Base-by-base conservation (phyloP, 2,113 vertebrate genomes). In the Oncorhynchus tshawytscha region DNA sequence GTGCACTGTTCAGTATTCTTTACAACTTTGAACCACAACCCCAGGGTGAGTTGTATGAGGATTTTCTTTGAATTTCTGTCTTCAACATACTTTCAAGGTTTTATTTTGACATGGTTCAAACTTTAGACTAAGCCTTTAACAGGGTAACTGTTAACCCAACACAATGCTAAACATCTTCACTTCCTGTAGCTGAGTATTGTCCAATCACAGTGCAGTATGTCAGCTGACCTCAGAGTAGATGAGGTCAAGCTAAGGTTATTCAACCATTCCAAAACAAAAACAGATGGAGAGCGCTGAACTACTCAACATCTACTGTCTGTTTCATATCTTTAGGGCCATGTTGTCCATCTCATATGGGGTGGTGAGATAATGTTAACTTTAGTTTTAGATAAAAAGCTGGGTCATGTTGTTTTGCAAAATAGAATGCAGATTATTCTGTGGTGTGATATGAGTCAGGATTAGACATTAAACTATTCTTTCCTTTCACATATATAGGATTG, bases 151-250 rank as follows among this genome's bases (percentile, higher is more conserved):
- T 94, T 79, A 96, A 90, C 70, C 95, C 95, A 88, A 96, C 93
- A 75, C 97, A 96, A 96, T 91, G 82, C 96, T 94, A 87, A 98
- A 96, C 92, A 97, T 97, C 77, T 95, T 96, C 89, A 97, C 95
- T 88, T 97, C 95, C 88, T 96, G 95, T 82, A 95, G 95, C 95
- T 64, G 94, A 71, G 0, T 93, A 90, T 45, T 45, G 92, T 70
- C 98, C 97, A 80, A 98, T 98, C 62, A 95, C 94, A 2, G 88
- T 89, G 74, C 87, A 2, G 74, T 81, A 70, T n/a, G 79, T 90
- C 90, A 88, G 88, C 84, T 90, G 89, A 91, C 90, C 85, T 60
- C 22, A 80, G 75, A 69, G 83, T 84, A 87, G 90, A 92, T 86
- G 89, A 90, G 86, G 90, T 90, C 90, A 91, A 81, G 75, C 82